Conservation (phyloP, 2,888 invertebrate genomes). For the Chesias legatella region DNA sequence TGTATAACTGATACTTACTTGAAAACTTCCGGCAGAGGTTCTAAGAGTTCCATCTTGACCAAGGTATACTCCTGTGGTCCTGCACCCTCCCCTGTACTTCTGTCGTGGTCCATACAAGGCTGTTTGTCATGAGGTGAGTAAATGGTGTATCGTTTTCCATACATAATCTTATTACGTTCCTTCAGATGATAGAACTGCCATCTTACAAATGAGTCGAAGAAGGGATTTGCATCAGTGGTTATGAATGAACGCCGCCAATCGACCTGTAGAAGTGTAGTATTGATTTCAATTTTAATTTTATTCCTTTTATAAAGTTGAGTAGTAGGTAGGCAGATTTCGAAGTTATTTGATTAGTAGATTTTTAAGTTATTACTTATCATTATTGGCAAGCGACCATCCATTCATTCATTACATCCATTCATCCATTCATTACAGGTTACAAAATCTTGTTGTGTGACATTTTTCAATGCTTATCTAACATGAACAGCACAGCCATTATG, state of each 20-base stretch:
- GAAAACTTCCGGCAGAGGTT: slow-evolving; percentile 86
- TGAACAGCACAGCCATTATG: no score
- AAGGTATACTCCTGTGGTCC: slow-evolving; percentile 99
- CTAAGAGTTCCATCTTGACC: slow-evolving; percentile 92
- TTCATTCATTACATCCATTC: no score
- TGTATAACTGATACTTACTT: slow-evolving; percentile 82
- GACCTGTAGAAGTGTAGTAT: slow-evolving; percentile 83
- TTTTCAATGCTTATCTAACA: no score
- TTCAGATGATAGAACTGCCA: slow-evolving; percentile 97
- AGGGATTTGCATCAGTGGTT: slow-evolving; percentile 98
- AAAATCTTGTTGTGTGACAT: no score
- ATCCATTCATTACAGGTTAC: no score
- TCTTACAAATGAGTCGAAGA: slow-evolving; percentile 97
- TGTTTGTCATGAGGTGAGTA: slow-evolving; percentile 98
- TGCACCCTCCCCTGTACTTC: slow-evolving; percentile 97
- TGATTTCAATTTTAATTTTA: no score
- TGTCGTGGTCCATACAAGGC: slow-evolving; percentile 99
- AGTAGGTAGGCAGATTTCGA: no score
- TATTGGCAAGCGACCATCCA: no score
- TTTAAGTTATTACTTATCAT: no score
- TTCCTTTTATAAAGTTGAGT: no score
- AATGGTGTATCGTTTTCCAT: slow-evolving; percentile 98
- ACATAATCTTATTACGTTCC: slow-evolving; percentile 93
- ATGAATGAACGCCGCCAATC: slow-evolving; percentile 99
- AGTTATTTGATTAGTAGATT: no score